phyloP scores from a whole-genome alignment of 2,113 vertebrate genomes.

The Pangasianodon hypophthalmus region DNA sequence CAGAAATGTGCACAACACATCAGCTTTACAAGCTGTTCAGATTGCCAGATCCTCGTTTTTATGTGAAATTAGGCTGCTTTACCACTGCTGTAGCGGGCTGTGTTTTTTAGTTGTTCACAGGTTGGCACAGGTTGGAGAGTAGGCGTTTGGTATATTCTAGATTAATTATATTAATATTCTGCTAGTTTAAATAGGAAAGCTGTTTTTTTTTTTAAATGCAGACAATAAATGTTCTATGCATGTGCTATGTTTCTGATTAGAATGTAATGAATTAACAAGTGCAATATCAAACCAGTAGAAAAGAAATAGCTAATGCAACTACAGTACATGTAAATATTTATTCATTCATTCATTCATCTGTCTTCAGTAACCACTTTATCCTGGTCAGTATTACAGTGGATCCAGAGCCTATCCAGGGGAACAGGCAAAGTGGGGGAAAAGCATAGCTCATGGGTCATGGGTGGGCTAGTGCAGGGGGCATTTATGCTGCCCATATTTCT shows the following conservation, averaged over 20 bases:
- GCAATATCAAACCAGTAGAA: too few relatives aligned
- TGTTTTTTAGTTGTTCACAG: not conserved
- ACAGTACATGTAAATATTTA: not conserved
- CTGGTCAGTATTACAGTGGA: not conserved
- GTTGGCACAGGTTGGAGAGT: not conserved
- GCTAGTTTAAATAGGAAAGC: not conserved
- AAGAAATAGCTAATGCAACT: too few relatives aligned
- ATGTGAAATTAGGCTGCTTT: not conserved
- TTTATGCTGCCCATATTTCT: too few relatives aligned
- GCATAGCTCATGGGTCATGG: not conserved
- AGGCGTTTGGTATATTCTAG: not conserved
- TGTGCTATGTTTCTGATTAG: not conserved
- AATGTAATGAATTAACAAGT: too few relatives aligned
- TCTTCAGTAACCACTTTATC: not conserved
- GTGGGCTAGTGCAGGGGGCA: not conserved
- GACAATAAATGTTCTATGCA: not conserved
- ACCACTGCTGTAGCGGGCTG: not conserved
- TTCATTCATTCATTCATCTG: not conserved
- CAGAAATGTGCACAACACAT: not conserved
- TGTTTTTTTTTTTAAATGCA: not conserved
- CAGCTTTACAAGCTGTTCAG: not conserved
- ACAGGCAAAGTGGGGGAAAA: not conserved
- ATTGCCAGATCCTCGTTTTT: not conserved
- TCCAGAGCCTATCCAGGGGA: not conserved
- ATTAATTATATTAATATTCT: not conserved